A percentile compares a stretch with the other conserved stretches of the same genome.
Conservation (phyloP, 2,113 vertebrate genomes). For the Petroica traversi region DNA sequence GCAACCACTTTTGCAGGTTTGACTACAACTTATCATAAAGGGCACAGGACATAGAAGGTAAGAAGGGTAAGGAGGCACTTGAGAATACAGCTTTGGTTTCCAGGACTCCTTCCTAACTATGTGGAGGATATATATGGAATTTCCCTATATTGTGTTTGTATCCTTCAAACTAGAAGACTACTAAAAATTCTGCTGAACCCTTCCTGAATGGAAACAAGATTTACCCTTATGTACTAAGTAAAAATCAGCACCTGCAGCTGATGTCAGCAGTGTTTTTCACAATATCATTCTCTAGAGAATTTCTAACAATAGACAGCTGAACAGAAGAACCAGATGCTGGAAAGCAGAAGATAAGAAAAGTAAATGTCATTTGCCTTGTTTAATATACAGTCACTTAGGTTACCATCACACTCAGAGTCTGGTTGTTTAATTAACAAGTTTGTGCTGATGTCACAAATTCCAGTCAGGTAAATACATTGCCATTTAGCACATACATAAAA, state of each 20-base stretch:
- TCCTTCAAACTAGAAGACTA: neutral
- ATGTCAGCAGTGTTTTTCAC: slow-evolving; percentile 9
- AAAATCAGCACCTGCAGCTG: slow-evolving; percentile 37
- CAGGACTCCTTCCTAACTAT: rapidly evolving
- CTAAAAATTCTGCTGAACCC: neutral
- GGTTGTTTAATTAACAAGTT: slow-evolving; percentile 61
- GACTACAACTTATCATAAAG: neutral
- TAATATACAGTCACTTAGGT: slow-evolving; percentile 51
- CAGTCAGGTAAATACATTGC: slow-evolving; percentile 12
- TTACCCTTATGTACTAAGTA: neutral
- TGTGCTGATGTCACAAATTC: slow-evolving; percentile 42
- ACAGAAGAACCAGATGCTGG: slow-evolving; percentile 46
- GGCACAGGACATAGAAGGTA: neutral
- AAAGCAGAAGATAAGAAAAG: slow-evolving; percentile 54
- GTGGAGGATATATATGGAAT: rapidly evolving
- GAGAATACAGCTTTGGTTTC: neutral
- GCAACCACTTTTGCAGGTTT: neutral
- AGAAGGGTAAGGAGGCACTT: neutral
- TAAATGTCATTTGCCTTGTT: slow-evolving; percentile 56
- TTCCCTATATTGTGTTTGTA: neutral
- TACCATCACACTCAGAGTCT: neutral
- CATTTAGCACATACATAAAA: neutral
- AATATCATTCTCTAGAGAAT: slow-evolving; percentile 8
- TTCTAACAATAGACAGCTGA: slow-evolving; percentile 30
- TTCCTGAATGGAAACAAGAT: neutral